Evolutionary conservation across 2,797 vertebrate genomes (phyloP).

Genomic region (Yasuhikotakia modesta): DNA sequence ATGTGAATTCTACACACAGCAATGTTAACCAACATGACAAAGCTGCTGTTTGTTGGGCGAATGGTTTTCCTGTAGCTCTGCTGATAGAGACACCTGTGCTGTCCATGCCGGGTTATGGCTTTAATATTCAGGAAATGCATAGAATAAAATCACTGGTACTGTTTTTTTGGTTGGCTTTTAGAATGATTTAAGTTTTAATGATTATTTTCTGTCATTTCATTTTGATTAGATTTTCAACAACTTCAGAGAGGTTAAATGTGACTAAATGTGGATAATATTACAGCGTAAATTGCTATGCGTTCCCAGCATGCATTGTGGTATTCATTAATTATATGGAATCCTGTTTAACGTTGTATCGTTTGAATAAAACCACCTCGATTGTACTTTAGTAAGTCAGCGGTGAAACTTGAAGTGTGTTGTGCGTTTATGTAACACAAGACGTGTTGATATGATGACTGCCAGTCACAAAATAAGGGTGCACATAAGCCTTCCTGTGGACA

Average conservation of each 20-base stretch:
- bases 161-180: too few relatives aligned
- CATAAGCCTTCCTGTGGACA: not conserved
- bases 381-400: not conserved
- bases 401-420: not conserved
- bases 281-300: too few relatives aligned
- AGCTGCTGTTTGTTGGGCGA: not conserved
- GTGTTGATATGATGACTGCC: not conserved
- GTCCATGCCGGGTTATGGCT: not conserved
- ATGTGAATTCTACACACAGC: not conserved
- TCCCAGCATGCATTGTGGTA: too few relatives aligned
- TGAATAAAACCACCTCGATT: not conserved
- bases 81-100: not conserved
- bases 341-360: too few relatives aligned
- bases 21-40: not conserved
- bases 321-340: too few relatives aligned
- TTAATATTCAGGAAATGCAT: not conserved
- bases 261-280: too few relatives aligned
- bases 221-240: too few relatives aligned
- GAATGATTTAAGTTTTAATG: too few relatives aligned
- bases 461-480: not conserved
- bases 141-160: not conserved
- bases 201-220: too few relatives aligned
- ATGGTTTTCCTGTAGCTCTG: not conserved
- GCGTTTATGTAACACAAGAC: constrained; percentile 2
- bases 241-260: too few relatives aligned